Base-by-base conservation (phyloP, 2,797 vertebrate genomes). In the Threskiornis aethiopicus region DNA sequence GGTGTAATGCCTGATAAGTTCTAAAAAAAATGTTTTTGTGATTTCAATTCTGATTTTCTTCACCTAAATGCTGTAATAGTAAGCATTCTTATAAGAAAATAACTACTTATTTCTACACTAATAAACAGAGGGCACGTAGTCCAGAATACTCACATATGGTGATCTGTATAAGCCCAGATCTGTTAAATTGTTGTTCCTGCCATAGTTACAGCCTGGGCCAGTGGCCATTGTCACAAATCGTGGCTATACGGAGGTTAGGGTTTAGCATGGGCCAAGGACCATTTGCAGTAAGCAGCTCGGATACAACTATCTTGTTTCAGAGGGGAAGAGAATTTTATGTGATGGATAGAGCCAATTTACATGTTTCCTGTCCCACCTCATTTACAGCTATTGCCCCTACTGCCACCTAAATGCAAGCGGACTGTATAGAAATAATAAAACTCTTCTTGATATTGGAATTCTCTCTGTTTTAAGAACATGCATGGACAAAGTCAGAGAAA, bases 141-240 rank as follows among this genome's bases (percentile, higher is more conserved):
- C 39, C 17, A 66, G n/a, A 81, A 44, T 10, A n/a, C 7, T 54
- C 2, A 0, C 2, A 0, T 14, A 16, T n/a, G 19, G 16, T 64
- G 35, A 51, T 11, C 24, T 71, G 22, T 26, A 9, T 25, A 78
- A 89, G 46, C 9, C 6, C 33, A 76, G 10, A 47, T 22, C 26
- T 51, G 11, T 35, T 82, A 42, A 67, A 55, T 35, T 67, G 16
- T 13, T n/a, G 0, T 57, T 90, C 24, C 51, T 85, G 25, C 14
- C 6, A 1, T 47, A 28, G 11, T 9, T 90, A 10, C 8, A 67
- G 20, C 61, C 33, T 78, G 21, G 25, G 8, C 20, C 57, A 24
- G 18, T 33, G 66, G 21, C 28, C 15, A 1, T 19, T 64, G 7
- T n/a, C 67, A 83, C 28, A 65, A 57, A 29, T n/a, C 16, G 29